Conservation (phyloP, 2,888 invertebrate genomes). For the Hyppa rectilinea region DNA sequence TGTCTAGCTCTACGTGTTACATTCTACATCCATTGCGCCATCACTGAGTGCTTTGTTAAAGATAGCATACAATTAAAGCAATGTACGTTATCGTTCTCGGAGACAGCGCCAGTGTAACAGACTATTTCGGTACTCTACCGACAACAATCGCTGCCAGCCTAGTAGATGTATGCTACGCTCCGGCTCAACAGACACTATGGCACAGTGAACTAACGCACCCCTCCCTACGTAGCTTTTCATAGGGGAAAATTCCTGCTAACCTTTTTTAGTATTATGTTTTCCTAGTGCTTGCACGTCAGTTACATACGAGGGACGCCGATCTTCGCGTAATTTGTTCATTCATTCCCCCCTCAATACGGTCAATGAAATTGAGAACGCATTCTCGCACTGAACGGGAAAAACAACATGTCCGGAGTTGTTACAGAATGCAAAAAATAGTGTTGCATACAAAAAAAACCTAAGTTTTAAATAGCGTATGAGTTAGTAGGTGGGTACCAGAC, state of each 20-base stretch:
- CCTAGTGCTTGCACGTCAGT: slow-evolving; percentile 81
- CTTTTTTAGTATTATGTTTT: slow-evolving; percentile 68
- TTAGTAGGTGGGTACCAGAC: too few relatives aligned
- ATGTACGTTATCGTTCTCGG: slow-evolving; percentile 7
- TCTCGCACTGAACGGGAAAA: slow-evolving; percentile 21
- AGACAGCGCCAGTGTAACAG: slow-evolving; percentile 13
- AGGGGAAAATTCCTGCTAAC: slow-evolving; percentile 64
- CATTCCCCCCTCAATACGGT: slow-evolving; percentile 48
- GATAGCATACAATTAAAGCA: slow-evolving; percentile 4
- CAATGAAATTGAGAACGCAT: slow-evolving; percentile 45
- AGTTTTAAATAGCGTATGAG: too few relatives aligned
- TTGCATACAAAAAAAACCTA: too few relatives aligned
- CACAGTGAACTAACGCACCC: slow-evolving; percentile 52
- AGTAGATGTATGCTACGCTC: slow-evolving; percentile 63
- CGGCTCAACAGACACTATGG: slow-evolving; percentile 67
- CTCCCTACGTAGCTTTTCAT: slow-evolving; percentile 48
- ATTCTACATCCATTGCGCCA: slow-evolving; percentile 20
- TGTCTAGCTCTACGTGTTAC: background rate
- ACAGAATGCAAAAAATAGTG: too few relatives aligned
- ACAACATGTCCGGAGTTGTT: background rate
- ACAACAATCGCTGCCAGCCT: slow-evolving; percentile 42
- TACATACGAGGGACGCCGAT: slow-evolving; percentile 83
- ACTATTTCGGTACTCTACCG: slow-evolving; percentile 25
- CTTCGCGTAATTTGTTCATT: slow-evolving; percentile 69
- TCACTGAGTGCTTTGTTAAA: background rate